Evolutionary conservation across 1,140 invertebrate genomes (phyloP).

Genomic region (Helicoverpa zea): DNA sequence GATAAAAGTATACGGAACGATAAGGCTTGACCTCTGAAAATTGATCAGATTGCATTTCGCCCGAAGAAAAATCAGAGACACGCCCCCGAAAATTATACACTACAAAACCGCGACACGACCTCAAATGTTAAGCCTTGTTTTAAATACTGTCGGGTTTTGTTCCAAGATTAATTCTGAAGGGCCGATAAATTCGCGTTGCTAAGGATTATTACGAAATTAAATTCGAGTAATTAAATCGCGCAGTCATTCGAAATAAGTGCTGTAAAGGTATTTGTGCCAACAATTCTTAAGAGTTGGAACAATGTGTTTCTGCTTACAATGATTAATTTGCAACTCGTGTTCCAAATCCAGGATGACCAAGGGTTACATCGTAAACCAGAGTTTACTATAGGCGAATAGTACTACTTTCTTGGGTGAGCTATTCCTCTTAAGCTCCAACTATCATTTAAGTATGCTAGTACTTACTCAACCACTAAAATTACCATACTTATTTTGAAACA

Average conservation of each 20-base stretch:
- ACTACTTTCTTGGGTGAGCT: neutral
- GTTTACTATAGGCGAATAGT: neutral
- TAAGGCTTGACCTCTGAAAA: constrained; percentile 72
- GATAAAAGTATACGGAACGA: constrained; percentile 58
- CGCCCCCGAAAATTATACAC: constrained; percentile 73
- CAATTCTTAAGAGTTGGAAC: constrained; percentile 2
- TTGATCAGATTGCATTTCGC: constrained; percentile 68
- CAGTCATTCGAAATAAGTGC: constrained; percentile 38
- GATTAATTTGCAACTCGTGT: constrained; percentile 5
- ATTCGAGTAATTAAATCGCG: constrained; percentile 40
- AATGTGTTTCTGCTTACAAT: constrained; percentile 2
- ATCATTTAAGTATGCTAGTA: constrained; percentile 8
- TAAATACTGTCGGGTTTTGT: constrained; percentile 41
- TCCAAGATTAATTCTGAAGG: constrained; percentile 22
- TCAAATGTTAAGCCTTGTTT: constrained; percentile 44
- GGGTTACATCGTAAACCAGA: neutral
- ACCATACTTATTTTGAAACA: constrained; percentile 46
- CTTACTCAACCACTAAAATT: constrained; percentile 42
- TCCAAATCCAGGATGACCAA: neutral
- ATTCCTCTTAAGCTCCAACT: neutral
- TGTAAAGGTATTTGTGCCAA: constrained; percentile 33
- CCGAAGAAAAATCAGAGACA: constrained; percentile 61
- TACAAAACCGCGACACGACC: constrained; percentile 46
- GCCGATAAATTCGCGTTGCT: constrained; percentile 39
- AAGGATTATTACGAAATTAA: constrained; percentile 24